Base-by-base conservation (phyloP, 1,140 invertebrate species). In the Danaus plexippus region DNA sequence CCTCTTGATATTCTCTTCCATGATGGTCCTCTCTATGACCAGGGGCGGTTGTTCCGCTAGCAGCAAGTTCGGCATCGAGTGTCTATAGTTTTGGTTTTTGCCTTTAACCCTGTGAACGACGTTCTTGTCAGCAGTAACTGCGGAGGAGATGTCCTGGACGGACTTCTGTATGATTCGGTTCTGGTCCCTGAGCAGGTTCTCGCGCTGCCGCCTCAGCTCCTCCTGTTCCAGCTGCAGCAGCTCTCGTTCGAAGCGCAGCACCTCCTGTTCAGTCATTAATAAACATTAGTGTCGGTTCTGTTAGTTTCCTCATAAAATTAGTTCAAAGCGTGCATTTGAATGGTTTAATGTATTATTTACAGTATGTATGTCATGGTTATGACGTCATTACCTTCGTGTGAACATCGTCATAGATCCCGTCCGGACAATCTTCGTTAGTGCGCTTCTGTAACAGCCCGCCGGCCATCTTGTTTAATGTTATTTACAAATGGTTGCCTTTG, bases 161-260 rank as follows among this genome's bases (percentile, higher is more conserved):
- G 91, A 92, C 18, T 90, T 88, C 64, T 90, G 91, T n/a, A 87
- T 88, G 8, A 88, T 87, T 1, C 89, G 82, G 6, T 88, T 89
- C 59, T 91, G 80, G 67, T 93, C 92, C 52, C 90, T 86, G 49
- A 92, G 78, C 9, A 93, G 72, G 71, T 92, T 93, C 59, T 91
- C 92, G 5, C 92, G 87, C 71, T 94, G 92, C 3, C 92, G 86
- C 66, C 93, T 91, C n/a, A 94, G 67, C 69, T 94, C 93, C 78
- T 94, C 92, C 75, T 93, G 91, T 76, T 94, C 92, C 32, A 93
- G 70, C 72, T 94, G 92, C 1, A 94, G 69, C 1, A 94, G 85
- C 80, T 94, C 93, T 10, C 92, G 88, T 82, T 94, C 93, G 44
- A 94, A 93, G 61, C 92, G 89, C 43, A 94, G 80, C 12, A 94